Evolutionary conservation across 2,888 invertebrate genomes (phyloP).

Genomic region (Polylopha cassiicola): DNA sequence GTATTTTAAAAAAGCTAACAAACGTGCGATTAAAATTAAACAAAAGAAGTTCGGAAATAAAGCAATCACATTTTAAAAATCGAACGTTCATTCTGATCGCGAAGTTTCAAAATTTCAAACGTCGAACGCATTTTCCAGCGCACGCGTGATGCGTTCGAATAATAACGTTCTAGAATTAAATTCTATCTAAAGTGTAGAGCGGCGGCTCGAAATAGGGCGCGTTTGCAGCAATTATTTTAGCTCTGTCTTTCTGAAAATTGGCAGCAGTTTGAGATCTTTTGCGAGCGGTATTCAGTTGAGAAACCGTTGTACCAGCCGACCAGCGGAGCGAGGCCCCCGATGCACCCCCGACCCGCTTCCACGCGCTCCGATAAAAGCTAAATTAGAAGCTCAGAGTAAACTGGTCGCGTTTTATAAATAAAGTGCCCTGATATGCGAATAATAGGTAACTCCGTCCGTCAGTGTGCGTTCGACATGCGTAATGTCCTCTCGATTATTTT

Average conservation of each 20-base stretch:
- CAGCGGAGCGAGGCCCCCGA: slow-evolving; percentile 45
- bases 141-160: slow-evolving; percentile 47
- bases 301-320: slow-evolving; percentile 64
- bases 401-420: slow-evolving; percentile 67
- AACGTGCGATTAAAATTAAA: no score
- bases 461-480: slow-evolving; percentile 41
- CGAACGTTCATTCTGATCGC: slow-evolving; percentile 13
- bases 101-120: slow-evolving; percentile 24
- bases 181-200: slow-evolving; percentile 63
- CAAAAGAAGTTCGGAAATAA: no score
- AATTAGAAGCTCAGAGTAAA: slow-evolving; percentile 50
- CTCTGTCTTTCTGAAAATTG: slow-evolving; percentile 77
- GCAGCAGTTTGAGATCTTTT: slow-evolving; percentile 73
- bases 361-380: slow-evolving; percentile 34
- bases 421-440: slow-evolving; percentile 71
- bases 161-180: slow-evolving; percentile 68
- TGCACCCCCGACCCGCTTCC: slow-evolving; percentile 37
- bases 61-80: slow-evolving; percentile 21
- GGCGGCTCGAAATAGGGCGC: slow-evolving; percentile 71
- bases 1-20: no score
- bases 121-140: slow-evolving; percentile 31
- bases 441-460: slow-evolving; percentile 65
- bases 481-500: slow-evolving; percentile 39
- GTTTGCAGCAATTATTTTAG: slow-evolving; percentile 76
- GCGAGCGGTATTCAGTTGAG: slow-evolving; percentile 73